Evolutionary conservation across 2,888 invertebrate species (phyloP), one percentile per base, ranked within the genome.

Genomic region (Mesoligia furuncula): DNA sequence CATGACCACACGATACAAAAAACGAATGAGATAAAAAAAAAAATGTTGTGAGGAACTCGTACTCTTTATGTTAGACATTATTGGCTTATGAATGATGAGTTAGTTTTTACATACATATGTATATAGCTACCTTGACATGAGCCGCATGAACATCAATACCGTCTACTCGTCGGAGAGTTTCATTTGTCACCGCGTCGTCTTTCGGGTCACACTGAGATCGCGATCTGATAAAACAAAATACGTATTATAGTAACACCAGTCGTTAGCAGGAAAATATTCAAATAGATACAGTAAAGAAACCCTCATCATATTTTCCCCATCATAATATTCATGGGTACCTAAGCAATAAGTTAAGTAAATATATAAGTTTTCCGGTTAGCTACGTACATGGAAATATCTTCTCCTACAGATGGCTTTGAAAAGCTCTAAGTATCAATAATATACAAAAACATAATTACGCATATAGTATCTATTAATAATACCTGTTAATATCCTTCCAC

Each of bases 61-160:
- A 59, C 3, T 51, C 9, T 31, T 4, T n/a, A 36, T 6, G 8
- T 51, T 31, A 27, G 27, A 17, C 13, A 77, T 31, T 54, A 72
- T 42, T 36, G 27, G 24, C 17, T 6, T 20, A 62, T 7, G 24
- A 57, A 24, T 39, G 5, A 48, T n/a, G 20, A 11, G 48, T 48
- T 78, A 24, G 6, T 54, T 69, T 64, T 62, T 17, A n/a, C n/a
- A 57, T n/a, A 57, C 3, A 3, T 36, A 4, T 11, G 11, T 59
- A 4, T 11, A 15, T 59, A 68, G 62, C 79, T 91, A 95, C 95
- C 94, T 94, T 93, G 84, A 95, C 92, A 20, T 95, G 95, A 48
- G 93, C 94, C 84, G 95, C 92, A 75, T 94, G 92, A 36, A 96
- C 93, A 81, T 95, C 93, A 31, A 94, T 86, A 39, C 94, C 93